Conservation (phyloP, 1,140 invertebrate species). For the Druon quercuslanigerum region DNA sequence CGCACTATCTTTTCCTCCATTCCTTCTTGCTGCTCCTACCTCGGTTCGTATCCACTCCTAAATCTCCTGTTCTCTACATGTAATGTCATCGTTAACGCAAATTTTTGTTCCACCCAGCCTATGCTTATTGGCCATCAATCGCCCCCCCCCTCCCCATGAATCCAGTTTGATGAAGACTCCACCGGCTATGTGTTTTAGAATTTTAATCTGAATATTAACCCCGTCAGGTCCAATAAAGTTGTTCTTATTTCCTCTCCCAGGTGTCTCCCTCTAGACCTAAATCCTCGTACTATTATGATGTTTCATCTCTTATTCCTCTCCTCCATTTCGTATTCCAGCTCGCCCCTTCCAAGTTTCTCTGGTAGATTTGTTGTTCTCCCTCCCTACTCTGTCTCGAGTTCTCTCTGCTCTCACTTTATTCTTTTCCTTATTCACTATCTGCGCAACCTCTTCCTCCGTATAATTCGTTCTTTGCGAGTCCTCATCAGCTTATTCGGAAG, state of each 20-base stretch:
- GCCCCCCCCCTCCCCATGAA: not conserved
- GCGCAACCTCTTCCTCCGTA: no score
- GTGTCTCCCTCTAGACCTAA: not conserved
- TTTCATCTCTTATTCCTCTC: constrained; percentile 1
- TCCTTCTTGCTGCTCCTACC: not conserved
- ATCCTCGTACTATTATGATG: not conserved
- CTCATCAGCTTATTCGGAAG: no score
- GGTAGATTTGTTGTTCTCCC: not conserved
- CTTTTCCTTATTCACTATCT: no score
- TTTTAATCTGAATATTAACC: no score
- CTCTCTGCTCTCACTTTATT: no score
- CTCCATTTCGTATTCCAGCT: not conserved
- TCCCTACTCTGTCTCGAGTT: no score
- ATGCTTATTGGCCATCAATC: not conserved
- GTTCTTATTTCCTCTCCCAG: not conserved
- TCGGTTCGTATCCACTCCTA: not conserved
- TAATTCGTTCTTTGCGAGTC: no score
- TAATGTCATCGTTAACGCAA: not conserved
- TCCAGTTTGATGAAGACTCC: no score
- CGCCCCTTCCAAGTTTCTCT: not conserved
- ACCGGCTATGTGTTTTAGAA: no score
- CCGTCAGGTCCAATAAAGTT: not conserved
- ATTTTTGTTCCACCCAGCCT: not conserved
- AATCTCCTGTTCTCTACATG: not conserved
- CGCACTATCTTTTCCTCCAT: not conserved